Percentiles rank a stretch among this genome's conserved stretches.
phyloP scores from a whole-genome alignment of 2,113 vertebrate genomes.

The Mustela nigripes region DNA sequence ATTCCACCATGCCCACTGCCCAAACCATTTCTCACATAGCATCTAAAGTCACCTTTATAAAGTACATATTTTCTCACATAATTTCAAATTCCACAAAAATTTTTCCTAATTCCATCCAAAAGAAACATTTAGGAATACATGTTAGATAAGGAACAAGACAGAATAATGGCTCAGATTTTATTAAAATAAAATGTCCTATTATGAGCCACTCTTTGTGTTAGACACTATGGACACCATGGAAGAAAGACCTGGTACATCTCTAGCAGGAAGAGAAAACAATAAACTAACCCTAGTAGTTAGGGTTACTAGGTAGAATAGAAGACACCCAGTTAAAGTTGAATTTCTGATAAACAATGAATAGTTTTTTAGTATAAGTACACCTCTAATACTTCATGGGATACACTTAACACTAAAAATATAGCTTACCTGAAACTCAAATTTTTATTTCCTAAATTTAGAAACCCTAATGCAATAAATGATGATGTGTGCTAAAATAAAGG shows the following conservation, averaged over 20 bases:
- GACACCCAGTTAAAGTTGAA: not conserved
- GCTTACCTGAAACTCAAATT: conserved; percentile 1
- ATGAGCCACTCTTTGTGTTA: not conserved
- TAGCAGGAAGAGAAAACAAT: not conserved
- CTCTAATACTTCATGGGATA: not conserved
- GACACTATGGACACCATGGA: not conserved
- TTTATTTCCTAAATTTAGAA: conserved; percentile 7
- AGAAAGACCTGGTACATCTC: not conserved
- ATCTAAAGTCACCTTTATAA: conserved; percentile 26
- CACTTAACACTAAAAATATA: not conserved
- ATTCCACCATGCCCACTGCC: not conserved
- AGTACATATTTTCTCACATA: not conserved
- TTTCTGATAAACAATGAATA: not conserved
- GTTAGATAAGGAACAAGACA: not conserved
- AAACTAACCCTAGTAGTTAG: not conserved
- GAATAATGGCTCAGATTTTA: not conserved
- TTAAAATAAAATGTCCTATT: not conserved
- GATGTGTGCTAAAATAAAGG: not conserved
- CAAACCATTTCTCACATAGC: not conserved
- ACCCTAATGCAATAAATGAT: not conserved
- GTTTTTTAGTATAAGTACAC: not conserved
- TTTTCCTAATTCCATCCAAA: not conserved
- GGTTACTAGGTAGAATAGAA: not conserved
- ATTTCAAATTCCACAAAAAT: conserved; percentile 20
- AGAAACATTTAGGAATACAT: not conserved